phyloP scores from a whole-genome alignment of 2,113 vertebrate species.

The Paradoxurus hermaphroditus region DNA sequence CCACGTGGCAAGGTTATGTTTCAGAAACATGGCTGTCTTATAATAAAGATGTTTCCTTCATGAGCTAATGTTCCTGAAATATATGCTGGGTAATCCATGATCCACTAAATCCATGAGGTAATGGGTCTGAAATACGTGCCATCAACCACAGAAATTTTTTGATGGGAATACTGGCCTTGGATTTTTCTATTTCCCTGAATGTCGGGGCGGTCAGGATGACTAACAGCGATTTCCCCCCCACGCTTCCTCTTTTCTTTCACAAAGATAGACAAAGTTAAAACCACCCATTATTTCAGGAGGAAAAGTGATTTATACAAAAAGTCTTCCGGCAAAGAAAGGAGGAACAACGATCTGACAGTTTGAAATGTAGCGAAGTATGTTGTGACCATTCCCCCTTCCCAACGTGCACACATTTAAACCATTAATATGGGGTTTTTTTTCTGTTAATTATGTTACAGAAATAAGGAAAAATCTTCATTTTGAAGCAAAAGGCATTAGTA shows the following conservation, averaged over 20 bases:
- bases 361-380: neutral
- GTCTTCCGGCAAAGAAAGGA: neutral
- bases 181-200: neutral
- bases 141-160: slow-evolving; percentile 35
- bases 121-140: slow-evolving; percentile 21
- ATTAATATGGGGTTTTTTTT: neutral
- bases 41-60: slow-evolving; percentile 48
- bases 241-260: neutral
- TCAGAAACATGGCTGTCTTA: slow-evolving; percentile 31
- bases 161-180: neutral
- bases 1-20: neutral
- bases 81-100: slow-evolving; percentile 24
- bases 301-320: neutral
- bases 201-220: neutral
- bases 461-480: neutral
- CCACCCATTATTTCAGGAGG: neutral
- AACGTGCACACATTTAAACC: neutral
- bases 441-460: neutral
- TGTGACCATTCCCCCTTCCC: neutral
- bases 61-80: slow-evolving; percentile 57
- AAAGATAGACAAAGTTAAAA: neutral
- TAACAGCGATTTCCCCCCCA: neutral
- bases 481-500: neutral
- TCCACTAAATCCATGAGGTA: slow-evolving; percentile 41
- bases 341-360: neutral